Evolutionary conservation across 2,888 invertebrate genomes (phyloP), one percentile per base, ranked within the genome.

Genomic region (Meiosimyza decipiens): DNA sequence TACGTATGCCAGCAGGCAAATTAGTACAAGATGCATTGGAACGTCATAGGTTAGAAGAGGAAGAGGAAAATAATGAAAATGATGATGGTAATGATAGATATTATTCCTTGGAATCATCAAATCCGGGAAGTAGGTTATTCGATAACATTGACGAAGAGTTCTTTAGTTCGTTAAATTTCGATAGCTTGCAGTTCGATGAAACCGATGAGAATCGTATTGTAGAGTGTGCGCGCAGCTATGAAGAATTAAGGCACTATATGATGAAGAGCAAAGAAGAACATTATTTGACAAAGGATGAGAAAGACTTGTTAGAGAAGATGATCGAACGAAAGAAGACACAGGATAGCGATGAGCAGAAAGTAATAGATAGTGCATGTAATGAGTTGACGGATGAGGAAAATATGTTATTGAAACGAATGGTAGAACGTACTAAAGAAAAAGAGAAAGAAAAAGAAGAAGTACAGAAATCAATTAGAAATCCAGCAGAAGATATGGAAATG

Each of bases 161-260:
- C 49, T 73, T 83, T 2, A 78, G 80, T 2, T 82, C 81, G 33
- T 55, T 84, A 47, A 79, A 81, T 54, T 76, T 84, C 4, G 72
- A 82, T 3, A 77, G 81, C 55, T 73, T 77, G 5, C 52, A 79
- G 0, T 71, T 78, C 4, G 75, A 71, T 16, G 65, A 57, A 33
- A 72, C 64, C 3, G 81, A 82, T 55, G 81, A 80, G 0, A 78
- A 81, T 16, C 62, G 73, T 54, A 68, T 79, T 67, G 80, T 76
- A 1, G 82, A 80, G 40, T 82, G 82, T 66, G 80, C 81, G 71
- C 79, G 80, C 6, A 81, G 80, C 64, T 82, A 81, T 51, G 80
- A 79, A 15, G 82, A 84, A 33, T 64, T 84, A 0, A 80, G 78
- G 40, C 75, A 75, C 0, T 79, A 71, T 40, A 71, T 81, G 51